Conservation (phyloP, 2,797 vertebrate species). For the Philypnodon macrostomus region DNA sequence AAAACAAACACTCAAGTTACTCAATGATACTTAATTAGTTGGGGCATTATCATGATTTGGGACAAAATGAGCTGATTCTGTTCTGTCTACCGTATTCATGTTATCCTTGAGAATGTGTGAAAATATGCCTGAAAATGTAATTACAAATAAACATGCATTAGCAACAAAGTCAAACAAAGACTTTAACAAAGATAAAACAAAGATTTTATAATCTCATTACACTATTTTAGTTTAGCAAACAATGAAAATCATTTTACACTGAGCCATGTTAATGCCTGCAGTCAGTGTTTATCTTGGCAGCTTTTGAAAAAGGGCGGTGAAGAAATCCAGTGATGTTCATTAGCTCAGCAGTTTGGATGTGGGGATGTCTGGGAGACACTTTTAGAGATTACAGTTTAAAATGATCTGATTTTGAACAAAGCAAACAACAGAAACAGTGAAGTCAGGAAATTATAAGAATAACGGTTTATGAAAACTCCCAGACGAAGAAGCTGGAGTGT, state of each 20-base stretch:
- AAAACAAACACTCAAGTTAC: too few relatives aligned
- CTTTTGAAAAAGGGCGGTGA: constrained; percentile 21
- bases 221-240: background rate
- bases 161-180: background rate
- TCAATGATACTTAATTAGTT: too few relatives aligned
- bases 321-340: constrained; percentile 20
- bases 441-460: constrained; percentile 20
- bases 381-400: constrained; percentile 35
- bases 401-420: constrained; percentile 48
- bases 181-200: too few relatives aligned
- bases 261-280: constrained; percentile 12
- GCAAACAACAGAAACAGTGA: constrained; percentile 22
- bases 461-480: constrained; percentile 30
- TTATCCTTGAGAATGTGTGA: too few relatives aligned
- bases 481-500: too few relatives aligned
- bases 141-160: background rate
- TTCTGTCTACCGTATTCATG: too few relatives aligned
- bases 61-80: too few relatives aligned
- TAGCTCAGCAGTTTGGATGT: constrained; percentile 36
- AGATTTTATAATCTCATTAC: constrained; percentile 10
- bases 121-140: background rate
- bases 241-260: background rate
- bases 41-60: too few relatives aligned
- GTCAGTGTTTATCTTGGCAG: background rate
- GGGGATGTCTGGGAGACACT: constrained; percentile 26